Conservation (phyloP, 1,140 invertebrate genomes). For the Drosophila lacteicornis region DNA sequence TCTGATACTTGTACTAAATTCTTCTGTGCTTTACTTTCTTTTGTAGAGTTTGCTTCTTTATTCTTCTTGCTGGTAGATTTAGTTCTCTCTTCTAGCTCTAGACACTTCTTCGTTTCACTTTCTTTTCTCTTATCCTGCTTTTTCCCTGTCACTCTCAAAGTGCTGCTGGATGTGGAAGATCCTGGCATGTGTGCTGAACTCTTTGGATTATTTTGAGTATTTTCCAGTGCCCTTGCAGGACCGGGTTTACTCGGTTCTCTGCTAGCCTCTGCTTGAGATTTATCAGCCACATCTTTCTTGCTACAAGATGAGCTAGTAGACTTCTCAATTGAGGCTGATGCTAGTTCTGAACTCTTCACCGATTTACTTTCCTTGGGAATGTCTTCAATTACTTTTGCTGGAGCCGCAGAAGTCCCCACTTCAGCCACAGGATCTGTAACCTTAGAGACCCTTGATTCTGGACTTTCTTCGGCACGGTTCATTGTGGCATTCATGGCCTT, state of each 20-base stretch:
- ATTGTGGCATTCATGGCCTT: neutral
- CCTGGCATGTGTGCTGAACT: neutral
- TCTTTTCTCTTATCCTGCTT: neutral
- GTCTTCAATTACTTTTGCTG: neutral
- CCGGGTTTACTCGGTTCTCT: neutral
- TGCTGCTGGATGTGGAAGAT: neutral
- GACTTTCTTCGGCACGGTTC: no score
- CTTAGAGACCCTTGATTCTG: no score
- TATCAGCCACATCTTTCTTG: neutral
- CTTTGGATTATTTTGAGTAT: neutral
- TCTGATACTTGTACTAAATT: no score
- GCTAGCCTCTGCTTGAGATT: neutral
- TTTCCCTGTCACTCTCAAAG: neutral
- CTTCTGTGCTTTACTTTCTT: no score
- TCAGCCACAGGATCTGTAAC: neutral
- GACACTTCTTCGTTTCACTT: no score
- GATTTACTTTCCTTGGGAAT: neutral
- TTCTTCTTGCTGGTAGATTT: no score
- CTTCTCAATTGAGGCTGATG: neutral
- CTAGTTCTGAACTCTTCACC: no score
- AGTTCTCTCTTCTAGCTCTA: no score
- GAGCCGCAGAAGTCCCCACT: neutral
- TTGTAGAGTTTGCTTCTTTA: no score
- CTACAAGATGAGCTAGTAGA: neutral
- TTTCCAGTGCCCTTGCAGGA: neutral